Conservation (phyloP, 2,797 vertebrate species). For the Acropternis orthonyx region DNA sequence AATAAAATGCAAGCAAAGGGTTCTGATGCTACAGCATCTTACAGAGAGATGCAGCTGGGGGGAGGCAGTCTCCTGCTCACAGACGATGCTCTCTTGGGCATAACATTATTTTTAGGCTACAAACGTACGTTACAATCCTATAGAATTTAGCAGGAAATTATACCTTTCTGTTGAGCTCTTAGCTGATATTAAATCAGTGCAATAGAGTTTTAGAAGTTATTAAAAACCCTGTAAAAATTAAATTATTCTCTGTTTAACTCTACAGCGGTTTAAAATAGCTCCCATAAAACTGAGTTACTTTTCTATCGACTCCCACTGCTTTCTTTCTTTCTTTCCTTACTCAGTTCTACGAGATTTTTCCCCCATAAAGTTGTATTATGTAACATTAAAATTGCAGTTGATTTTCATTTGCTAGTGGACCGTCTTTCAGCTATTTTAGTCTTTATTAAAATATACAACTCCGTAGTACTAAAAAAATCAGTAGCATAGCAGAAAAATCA, state of each 20-base stretch:
- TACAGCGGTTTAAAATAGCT: conserved; percentile 52
- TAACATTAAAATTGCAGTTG: conserved; percentile 30
- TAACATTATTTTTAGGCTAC: conserved; percentile 34
- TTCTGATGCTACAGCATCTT: neutral
- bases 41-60: neutral
- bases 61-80: conserved; percentile 9
- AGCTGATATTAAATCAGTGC: conserved; percentile 27
- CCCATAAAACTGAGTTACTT: conserved; percentile 18
- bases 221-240: conserved; percentile 49
- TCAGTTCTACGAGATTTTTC: neutral
- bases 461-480: neutral
- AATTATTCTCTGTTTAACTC: conserved; percentile 59
- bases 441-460: conserved; percentile 24
- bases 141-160: conserved; percentile 44
- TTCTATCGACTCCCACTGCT: conserved; percentile 43
- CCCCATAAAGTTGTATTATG: neutral
- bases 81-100: neutral
- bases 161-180: neutral
- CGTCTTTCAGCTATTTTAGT: conserved; percentile 15
- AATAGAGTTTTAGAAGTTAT: conserved; percentile 22
- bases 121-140: neutral
- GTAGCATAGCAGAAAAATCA: neutral
- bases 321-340: conserved; percentile 40
- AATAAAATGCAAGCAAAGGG: neutral
- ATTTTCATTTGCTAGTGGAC: conserved; percentile 33